phyloP scores from a whole-genome alignment of 2,888 invertebrate species.

The Zele albiditarsus region DNA sequence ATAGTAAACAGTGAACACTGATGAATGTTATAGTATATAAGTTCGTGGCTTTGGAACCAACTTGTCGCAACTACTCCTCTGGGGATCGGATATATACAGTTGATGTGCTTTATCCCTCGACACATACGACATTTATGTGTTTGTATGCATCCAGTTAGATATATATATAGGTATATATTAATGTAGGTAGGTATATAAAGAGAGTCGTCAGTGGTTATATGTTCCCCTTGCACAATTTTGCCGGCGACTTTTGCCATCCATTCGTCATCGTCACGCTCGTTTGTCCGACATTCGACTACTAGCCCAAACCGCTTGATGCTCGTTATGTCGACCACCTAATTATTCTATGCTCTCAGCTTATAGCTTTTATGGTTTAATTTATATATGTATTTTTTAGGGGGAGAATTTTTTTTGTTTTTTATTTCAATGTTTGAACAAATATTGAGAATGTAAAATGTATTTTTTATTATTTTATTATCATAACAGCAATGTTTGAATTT shows the following conservation, averaged over 20 bases:
- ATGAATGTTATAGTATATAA: constrained; percentile 13
- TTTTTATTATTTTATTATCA: neutral
- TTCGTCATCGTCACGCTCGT: constrained; percentile 41
- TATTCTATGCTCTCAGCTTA: constrained; percentile 28
- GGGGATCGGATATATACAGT: constrained; percentile 17
- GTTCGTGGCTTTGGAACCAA: constrained; percentile 11
- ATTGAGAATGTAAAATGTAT: neutral
- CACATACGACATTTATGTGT: neutral
- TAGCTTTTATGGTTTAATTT: constrained; percentile 18
- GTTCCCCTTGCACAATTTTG: constrained; percentile 17
- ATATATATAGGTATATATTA: neutral
- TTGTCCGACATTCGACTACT: constrained; percentile 33
- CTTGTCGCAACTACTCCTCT: constrained; percentile 18
- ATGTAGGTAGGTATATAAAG: neutral
- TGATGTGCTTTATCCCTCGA: constrained; percentile 7
- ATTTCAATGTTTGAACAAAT: constrained; percentile 2
- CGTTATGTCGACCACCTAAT: constrained; percentile 35
- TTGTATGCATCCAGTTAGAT: too few relatives aligned
- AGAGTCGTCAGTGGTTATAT: constrained; percentile 3
- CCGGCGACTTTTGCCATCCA: constrained; percentile 29
- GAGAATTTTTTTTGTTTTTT: constrained; percentile 12
- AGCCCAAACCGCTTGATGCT: constrained; percentile 14
- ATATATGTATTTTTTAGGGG: neutral
- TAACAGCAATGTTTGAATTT: neutral
- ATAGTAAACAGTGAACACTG: constrained; percentile 5